A percentile compares a stretch with the other conserved stretches of the same genome.
Evolutionary conservation across 2,797 vertebrate species (phyloP).

Genomic region (Pristis pectinata): DNA sequence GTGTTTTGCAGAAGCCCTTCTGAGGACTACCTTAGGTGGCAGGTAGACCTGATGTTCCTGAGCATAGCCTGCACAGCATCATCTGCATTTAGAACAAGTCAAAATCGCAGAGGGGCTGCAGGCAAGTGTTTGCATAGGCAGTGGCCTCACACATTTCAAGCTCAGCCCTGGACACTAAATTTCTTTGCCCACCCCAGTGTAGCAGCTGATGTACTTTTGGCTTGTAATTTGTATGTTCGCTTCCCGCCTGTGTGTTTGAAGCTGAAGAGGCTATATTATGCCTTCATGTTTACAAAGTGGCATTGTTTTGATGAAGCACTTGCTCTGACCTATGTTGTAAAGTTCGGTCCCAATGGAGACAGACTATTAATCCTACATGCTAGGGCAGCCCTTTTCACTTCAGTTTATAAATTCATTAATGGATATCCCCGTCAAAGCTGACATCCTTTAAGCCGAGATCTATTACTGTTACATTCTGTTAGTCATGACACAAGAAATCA

Average conservation of each 20-base stretch:
- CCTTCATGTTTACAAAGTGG: background rate
- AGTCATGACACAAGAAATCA: background rate
- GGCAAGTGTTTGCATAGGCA: background rate
- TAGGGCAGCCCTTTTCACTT: slow-evolving; percentile 8
- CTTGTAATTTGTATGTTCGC: background rate
- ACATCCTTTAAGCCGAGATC: background rate
- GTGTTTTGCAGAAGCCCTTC: no score
- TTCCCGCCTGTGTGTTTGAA: background rate
- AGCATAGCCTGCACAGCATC: background rate
- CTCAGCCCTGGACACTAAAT: background rate
- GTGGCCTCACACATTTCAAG: background rate
- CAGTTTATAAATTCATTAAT: no score
- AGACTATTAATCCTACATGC: background rate
- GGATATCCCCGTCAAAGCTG: background rate
- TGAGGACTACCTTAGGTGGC: background rate
- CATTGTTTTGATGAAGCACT: no score
- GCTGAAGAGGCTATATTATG: background rate
- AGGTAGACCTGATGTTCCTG: background rate
- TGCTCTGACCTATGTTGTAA: background rate
- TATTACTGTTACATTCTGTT: background rate
- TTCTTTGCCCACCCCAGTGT: background rate
- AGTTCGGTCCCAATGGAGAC: background rate
- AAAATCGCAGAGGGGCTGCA: background rate
- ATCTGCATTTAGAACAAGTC: background rate
- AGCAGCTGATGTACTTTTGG: background rate